Percentiles rank a stretch among this genome's conserved stretches.
These are phyloP conservation scores for Acanthornis magna DNA, from an alignment of 2,797 vertebrate species.

Conservation along the genomic window DNA sequence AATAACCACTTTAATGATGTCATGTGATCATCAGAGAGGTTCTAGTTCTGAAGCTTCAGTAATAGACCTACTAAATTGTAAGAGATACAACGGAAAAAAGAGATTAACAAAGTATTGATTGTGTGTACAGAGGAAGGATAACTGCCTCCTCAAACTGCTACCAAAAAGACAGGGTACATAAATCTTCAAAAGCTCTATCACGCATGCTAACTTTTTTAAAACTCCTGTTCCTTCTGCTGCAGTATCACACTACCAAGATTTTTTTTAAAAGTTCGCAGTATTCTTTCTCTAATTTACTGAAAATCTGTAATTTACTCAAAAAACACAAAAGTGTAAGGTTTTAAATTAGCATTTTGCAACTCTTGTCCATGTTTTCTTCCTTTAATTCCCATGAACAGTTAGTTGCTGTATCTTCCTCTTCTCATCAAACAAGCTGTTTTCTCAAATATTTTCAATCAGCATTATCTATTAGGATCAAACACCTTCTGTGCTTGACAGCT, in stretches of 20 bases:
- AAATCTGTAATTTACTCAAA: background rate
- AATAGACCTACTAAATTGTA: background rate
- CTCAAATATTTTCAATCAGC: background rate
- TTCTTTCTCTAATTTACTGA: background rate
- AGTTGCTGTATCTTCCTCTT: background rate
- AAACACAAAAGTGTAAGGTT: background rate
- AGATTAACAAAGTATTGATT: background rate
- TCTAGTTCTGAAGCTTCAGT: background rate
- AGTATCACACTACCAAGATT: background rate
- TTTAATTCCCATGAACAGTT: background rate
- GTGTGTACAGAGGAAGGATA: background rate
- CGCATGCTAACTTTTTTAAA: background rate
- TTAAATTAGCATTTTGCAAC: background rate
- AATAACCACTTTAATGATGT: background rate
- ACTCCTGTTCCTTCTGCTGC: background rate
- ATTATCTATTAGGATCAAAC: background rate
- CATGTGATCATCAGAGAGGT: background rate
- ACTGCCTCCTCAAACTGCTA: background rate
- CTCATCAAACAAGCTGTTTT: background rate
- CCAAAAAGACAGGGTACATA: background rate
- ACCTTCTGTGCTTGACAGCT: background rate
- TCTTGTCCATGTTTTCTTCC: background rate
- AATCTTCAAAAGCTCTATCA: background rate
- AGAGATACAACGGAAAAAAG: background rate
- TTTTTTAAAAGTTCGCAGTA: fast-evolving